phyloP scores from a whole-genome alignment of 2,113 vertebrate genomes.

The Hiodon alosoides region DNA sequence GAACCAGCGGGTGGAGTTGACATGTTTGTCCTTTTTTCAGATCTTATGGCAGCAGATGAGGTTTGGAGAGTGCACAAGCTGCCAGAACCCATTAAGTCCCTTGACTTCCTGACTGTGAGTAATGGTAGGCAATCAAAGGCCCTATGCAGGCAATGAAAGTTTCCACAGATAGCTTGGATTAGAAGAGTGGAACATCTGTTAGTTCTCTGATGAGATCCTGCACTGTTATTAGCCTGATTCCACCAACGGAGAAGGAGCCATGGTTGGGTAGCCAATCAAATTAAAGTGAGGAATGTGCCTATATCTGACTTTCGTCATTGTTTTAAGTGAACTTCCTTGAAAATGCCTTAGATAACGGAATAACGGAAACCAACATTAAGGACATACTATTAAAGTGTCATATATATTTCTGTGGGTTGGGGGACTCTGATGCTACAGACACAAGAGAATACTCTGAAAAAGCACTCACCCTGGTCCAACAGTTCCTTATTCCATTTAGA shows the following conservation, averaged over 20 bases:
- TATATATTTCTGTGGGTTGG: slow-evolving; percentile 13
- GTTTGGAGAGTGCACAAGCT: neutral
- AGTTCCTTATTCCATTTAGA: neutral
- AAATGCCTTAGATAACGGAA: neutral
- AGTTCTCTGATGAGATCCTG: too few relatives aligned
- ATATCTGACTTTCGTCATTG: too few relatives aligned
- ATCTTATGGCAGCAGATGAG: neutral
- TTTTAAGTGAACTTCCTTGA: neutral
- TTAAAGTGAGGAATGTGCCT: too few relatives aligned
- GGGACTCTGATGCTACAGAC: neutral
- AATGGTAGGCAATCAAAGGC: too few relatives aligned
- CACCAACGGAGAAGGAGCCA: too few relatives aligned
- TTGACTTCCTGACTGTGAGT: too few relatives aligned
- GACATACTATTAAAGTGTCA: slow-evolving; percentile 20
- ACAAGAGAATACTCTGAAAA: slow-evolving; percentile 12
- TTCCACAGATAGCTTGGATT: neutral
- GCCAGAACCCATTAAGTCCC: neutral
- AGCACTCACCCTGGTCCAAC: neutral
- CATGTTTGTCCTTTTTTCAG: neutral
- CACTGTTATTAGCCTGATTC: too few relatives aligned
- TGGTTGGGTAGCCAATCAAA: too few relatives aligned
- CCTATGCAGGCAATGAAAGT: neutral
- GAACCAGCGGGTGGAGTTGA: neutral
- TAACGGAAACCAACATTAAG: neutral
- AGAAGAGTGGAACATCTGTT: neutral